phyloP scores from a whole-genome alignment of 2,113 vertebrate genomes.

The Ardeotis arabs region DNA sequence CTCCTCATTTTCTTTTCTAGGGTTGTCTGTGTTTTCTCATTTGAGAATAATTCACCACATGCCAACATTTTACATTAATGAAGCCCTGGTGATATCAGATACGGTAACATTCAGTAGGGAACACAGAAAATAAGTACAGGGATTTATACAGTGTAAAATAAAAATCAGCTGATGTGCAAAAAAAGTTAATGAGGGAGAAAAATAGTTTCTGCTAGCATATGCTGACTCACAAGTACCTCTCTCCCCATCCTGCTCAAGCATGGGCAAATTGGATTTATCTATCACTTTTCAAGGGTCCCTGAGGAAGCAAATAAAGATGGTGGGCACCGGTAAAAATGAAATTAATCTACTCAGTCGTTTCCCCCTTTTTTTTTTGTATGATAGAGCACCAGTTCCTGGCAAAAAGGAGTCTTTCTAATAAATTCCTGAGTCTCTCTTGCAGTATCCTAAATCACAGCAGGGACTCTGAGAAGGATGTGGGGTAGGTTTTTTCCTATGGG shows the following conservation, averaged over 20 bases:
- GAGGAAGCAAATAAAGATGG: neutral
- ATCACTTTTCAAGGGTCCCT: neutral
- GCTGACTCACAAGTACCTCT: slow-evolving; percentile 46
- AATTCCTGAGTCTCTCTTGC: neutral
- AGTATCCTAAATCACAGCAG: neutral
- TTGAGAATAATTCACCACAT: slow-evolving; percentile 31
- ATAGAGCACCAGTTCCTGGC: neutral
- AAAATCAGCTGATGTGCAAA: slow-evolving; percentile 48
- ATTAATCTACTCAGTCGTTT: neutral
- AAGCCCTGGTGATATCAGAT: slow-evolving; percentile 39
- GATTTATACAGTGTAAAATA: neutral
- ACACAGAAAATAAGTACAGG: neutral
- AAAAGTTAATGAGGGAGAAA: slow-evolving; percentile 55
- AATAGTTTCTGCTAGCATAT: slow-evolving; percentile 34
- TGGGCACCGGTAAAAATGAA: neutral
- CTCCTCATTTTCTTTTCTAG: slow-evolving; percentile 30
- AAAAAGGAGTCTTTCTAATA: neutral
- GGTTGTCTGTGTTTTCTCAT: slow-evolving; percentile 16
- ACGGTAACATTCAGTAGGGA: slow-evolving; percentile 19
- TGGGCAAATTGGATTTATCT: slow-evolving; percentile 35
- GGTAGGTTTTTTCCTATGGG: fast-evolving
- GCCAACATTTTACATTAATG: slow-evolving; percentile 54
- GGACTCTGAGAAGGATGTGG: neutral
- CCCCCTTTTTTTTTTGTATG: neutral
- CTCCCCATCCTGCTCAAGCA: slow-evolving; percentile 33